Evolutionary conservation across 2,113 vertebrate genomes (phyloP), one percentile per base, ranked within the genome.

Genomic region (Dryoscopus gambensis): DNA sequence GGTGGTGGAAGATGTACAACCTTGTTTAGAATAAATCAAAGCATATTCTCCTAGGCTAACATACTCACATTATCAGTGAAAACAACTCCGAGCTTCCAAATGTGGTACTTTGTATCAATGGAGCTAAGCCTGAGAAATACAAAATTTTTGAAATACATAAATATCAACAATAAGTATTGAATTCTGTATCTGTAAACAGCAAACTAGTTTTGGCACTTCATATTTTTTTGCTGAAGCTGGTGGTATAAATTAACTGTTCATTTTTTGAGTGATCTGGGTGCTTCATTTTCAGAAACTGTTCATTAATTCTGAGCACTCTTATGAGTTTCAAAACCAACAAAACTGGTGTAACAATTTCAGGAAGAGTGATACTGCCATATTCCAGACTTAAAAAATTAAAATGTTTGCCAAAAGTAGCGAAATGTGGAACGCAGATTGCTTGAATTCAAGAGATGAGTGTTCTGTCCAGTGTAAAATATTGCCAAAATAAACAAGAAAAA

Each of bases 31-130:
- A 56, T 59, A 88, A 95, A 88, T n/a, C 28, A 74, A 90, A 86
- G 59, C 35, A 37, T 17, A 23, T 60, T 79, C 46, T 59, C 89
- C 19, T 65, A 80, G 39, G 47, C 16, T 63, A 50, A 79, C 10
- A 67, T 93, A 99, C 99, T 98, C 93, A 99, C 99, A 6, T 99
- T 99, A 97, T 99, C 99, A 35, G 99, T 99, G 96, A 99, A 99
- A 90, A 99, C 99, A 82, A 99, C 99, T 40, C 99, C 99, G 13
- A 99, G 95, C 96, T 99, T 99, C 99, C 99, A 99, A 78, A 99
- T 97, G 31, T 99, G 99, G 95, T 99, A 99, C 94, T 99, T 99
- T 39, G 99, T 99, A 95, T 99, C 99, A 40, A 99, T 98, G 73
- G 99, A 99, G 96, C 99, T 99, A 91, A 99, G 98, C 99, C 99